Percentiles rank a stretch among this genome's conserved stretches.
Conservation (phyloP, 1,140 invertebrate species). For the Camponotus vicinus region DNA sequence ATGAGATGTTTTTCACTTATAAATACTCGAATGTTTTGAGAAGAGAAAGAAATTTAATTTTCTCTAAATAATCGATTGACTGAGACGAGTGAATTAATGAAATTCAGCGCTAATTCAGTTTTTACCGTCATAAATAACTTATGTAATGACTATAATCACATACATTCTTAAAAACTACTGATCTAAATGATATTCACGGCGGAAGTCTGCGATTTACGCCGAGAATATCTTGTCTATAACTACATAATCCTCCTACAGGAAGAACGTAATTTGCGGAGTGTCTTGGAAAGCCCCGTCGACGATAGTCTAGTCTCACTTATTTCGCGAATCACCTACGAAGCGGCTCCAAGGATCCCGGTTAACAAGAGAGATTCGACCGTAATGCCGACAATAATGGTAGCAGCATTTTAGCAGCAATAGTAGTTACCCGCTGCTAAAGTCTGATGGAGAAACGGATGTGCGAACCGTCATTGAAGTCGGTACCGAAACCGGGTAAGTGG, state of each 20-base stretch:
- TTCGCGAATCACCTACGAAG: conserved; percentile 34
- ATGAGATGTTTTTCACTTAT: neutral
- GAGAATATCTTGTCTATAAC: neutral
- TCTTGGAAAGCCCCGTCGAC: conserved; percentile 27
- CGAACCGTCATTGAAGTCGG: conserved; percentile 55
- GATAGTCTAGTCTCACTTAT: conserved; percentile 7
- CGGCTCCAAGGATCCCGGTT: conserved; percentile 34
- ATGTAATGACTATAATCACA: neutral
- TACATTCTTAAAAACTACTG: neutral
- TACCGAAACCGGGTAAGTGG: conserved; percentile 40
- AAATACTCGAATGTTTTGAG: neutral
- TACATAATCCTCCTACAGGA: conserved; percentile 23
- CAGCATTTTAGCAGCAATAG: neutral
- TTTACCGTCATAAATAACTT: neutral
- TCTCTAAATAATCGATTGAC: conserved; percentile 10
- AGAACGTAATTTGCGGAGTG: neutral
- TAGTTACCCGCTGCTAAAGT: conserved; percentile 19
- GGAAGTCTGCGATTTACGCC: neutral
- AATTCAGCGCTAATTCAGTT: neutral
- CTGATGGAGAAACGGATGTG: conserved; percentile 68
- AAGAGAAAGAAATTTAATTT: neutral
- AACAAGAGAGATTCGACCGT: conserved; percentile 49
- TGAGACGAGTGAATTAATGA: neutral
- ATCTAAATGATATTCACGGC: neutral
- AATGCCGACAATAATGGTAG: conserved; percentile 36